These are phyloP conservation scores for Plebejus anna DNA, from an alignment of 2,888 invertebrate species.

Conservation along the genomic window DNA sequence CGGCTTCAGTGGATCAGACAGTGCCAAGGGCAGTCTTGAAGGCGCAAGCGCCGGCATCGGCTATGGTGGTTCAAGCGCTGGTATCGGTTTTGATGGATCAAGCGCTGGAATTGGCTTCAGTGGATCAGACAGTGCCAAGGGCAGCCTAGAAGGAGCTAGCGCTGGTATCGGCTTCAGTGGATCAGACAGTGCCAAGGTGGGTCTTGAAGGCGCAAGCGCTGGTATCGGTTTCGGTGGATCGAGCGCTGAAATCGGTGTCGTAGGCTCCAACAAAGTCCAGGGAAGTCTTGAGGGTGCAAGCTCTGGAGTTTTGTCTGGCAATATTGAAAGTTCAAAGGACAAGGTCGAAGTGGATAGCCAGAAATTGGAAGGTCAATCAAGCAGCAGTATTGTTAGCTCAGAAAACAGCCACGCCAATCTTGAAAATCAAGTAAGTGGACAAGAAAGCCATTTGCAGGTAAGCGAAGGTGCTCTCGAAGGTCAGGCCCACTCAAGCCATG, in stretches of 20 bases:
- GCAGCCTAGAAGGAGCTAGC: not conserved
- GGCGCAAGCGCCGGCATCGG: not conserved
- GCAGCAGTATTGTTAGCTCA: not conserved
- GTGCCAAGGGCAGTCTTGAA: not conserved
- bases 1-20: not conserved
- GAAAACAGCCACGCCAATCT: not conserved
- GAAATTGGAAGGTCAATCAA: not conserved
- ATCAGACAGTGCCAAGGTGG: too few relatives aligned
- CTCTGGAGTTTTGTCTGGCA: not conserved
- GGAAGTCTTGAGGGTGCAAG: not conserved
- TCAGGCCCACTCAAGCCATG: too few relatives aligned
- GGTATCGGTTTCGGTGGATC: constrained; percentile 29
- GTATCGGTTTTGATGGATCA: not conserved
- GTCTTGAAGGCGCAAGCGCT: not conserved
- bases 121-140: not conserved
- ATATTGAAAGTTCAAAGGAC: not conserved
- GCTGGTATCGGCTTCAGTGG: not conserved
- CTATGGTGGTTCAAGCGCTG: not conserved
- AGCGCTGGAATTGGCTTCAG: not conserved
- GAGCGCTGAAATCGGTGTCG: not conserved
- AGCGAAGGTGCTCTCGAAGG: not conserved
- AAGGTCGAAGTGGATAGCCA: constrained; percentile 6
- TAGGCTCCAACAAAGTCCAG: constrained; percentile 1
- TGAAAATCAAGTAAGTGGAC: not conserved
- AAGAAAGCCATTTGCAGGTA: not conserved